These are phyloP conservation scores for Lottia gigantea DNA, from an alignment of 2,888 invertebrate species.

Conservation along the genomic window DNA sequence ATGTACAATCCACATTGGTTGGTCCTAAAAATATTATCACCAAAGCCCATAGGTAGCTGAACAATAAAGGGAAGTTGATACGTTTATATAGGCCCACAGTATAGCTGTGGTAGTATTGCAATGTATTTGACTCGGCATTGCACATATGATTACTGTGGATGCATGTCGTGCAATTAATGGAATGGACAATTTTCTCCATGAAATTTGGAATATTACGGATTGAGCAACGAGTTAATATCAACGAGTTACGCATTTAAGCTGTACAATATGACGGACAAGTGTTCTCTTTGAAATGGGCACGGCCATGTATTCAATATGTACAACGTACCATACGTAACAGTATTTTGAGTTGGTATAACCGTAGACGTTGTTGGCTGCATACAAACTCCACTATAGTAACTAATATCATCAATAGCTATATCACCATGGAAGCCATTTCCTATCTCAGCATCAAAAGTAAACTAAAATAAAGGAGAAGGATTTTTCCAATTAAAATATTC, in stretches of 20 bases:
- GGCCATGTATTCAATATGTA: not conserved
- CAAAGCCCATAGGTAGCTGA: not conserved
- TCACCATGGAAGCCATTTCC: constrained; percentile 49
- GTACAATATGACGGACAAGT: not conserved
- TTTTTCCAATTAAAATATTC: no score
- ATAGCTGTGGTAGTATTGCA: no score
- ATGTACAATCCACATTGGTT: constrained; percentile 46
- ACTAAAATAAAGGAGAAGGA: constrained; percentile 25
- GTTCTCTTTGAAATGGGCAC: not conserved
- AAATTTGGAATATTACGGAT: no score
- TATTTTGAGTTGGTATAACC: constrained; percentile 36
- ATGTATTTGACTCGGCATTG: no score
- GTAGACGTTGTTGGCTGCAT: constrained; percentile 36
- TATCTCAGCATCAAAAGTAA: constrained; percentile 55
- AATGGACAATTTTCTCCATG: no score
- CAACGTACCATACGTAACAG: constrained; percentile 48
- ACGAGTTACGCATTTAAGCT: not conserved
- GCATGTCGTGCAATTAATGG: no score
- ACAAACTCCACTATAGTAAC: constrained; percentile 43
- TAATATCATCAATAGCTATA: constrained; percentile 60
- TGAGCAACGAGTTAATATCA: no score
- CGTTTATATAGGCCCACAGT: no score
- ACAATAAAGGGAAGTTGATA: no score
- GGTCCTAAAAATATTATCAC: constrained; percentile 38
- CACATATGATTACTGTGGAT: no score